A percentile compares a stretch with the other conserved stretches of the same genome.
phyloP scores from a whole-genome alignment of 1,140 invertebrate genomes.

The Neodiprion virginianus region DNA sequence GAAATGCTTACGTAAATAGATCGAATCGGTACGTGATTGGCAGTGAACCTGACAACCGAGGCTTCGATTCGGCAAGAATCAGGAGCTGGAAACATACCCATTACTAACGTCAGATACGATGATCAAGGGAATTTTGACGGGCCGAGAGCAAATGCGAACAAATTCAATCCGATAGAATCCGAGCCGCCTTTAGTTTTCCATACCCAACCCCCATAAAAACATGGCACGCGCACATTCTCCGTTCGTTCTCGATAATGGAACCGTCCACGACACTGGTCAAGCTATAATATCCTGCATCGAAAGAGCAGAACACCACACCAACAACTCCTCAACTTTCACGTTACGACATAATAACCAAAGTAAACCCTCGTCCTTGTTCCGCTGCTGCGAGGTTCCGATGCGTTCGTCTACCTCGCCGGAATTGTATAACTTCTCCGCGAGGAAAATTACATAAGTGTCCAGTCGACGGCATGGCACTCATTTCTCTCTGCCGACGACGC shows the following conservation, averaged over 20 bases:
- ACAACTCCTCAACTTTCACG: not conserved
- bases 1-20: too few species aligned
- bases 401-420: not conserved
- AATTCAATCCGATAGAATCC: too few species aligned
- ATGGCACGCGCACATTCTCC: not conserved
- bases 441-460: slow-evolving; percentile 1
- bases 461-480: not conserved
- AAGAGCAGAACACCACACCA: not conserved
- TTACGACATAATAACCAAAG: slow-evolving; percentile 3
- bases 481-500: not conserved
- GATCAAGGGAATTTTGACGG: too few species aligned
- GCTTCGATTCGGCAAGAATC: too few species aligned
- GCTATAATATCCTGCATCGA: not conserved
- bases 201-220: too few species aligned
- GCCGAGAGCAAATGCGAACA: too few species aligned
- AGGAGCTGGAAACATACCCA: too few species aligned
- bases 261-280: not conserved
- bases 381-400: not conserved
- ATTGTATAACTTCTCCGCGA: not conserved
- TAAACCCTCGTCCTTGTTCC: slow-evolving; percentile 3
- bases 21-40: too few species aligned
- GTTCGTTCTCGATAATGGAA: not conserved
- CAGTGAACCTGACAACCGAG: too few species aligned
- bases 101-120: too few species aligned
- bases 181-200: too few species aligned